Percentiles rank a stretch among this genome's conserved stretches.
phyloP scores from a whole-genome alignment of 2,113 vertebrate species.

The Bucco capensis region DNA sequence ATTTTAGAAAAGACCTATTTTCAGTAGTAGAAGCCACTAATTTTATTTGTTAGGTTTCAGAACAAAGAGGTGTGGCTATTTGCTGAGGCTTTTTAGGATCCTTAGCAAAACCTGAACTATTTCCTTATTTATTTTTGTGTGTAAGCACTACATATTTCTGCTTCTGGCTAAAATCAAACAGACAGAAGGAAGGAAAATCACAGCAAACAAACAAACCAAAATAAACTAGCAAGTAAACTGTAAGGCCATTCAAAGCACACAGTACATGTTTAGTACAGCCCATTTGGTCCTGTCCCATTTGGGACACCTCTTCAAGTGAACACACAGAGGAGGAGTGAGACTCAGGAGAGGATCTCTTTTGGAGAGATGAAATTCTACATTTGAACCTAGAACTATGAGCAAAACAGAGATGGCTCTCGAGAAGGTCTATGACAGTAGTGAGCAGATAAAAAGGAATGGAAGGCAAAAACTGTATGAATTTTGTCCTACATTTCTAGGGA shows the following conservation, averaged over 20 bases:
- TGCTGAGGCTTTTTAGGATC: background rate
- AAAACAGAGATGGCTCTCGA: background rate
- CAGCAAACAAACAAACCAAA: background rate
- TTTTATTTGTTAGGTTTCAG: background rate
- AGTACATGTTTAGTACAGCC: background rate
- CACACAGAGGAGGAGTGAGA: background rate
- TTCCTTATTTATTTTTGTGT: background rate
- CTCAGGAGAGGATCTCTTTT: background rate
- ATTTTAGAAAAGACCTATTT: slow-evolving; percentile 16
- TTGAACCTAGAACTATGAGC: background rate
- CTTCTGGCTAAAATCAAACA: background rate
- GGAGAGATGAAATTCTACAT: background rate
- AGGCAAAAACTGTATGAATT: background rate
- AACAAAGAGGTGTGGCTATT: background rate
- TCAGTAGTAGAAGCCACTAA: background rate
- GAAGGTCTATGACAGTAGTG: background rate
- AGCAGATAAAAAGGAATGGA: background rate
- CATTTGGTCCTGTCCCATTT: background rate
- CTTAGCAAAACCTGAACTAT: background rate
- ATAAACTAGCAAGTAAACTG: background rate
- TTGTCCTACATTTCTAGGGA: background rate
- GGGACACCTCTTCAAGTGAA: background rate
- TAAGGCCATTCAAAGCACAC: background rate
- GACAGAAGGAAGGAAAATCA: background rate
- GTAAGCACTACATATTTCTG: background rate